Base-by-base conservation (phyloP, 2,113 vertebrate genomes). In the Trachemys scripta region DNA sequence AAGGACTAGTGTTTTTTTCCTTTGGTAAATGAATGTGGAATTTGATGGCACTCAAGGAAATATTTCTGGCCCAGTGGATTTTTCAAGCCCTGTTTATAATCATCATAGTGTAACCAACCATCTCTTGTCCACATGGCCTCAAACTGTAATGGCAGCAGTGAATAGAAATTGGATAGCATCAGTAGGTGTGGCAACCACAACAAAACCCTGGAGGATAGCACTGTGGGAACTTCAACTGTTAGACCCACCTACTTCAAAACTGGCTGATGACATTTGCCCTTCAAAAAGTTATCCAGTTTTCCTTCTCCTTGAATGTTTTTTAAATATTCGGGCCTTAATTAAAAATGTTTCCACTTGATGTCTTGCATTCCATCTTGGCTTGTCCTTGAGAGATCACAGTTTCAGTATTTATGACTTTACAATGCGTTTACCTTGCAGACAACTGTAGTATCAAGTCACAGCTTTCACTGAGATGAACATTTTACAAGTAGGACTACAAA, bases 381-480 rank as follows among this genome's bases (percentile, higher is more conserved):
- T 69, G 80, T 93, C 88, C 69, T 79, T 49, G 83, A 88, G 84
- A 89, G 62, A 75, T 72, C 54, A 47, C 57, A 87, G 47, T 76
- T 95, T 94, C 91, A 95, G 94, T 96, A 95, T 95, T 93, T 97
- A 94, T 89, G 83, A 94, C 89, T 94, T 87, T 38, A 92, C 72
- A 78, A 47, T 27, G 54, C 80, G 92, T 72, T 94, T 92, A 95
- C 65, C 65, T 88, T 94, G 50, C 72, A 92, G 85, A 45, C 35
- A 88, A 89, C 8, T 3, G 49, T 27, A 54, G 54, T 95, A 94
- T 91, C 89, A 94, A 75, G 69, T 97, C 87, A 90, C 81, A 85
- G 19, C 69, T 96, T 93, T 87, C 83, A 80, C 5, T 80, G 59
- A 31, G 42, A n/a, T 75, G 53, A 97, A 82, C 42, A 56, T 11